phyloP scores from a whole-genome alignment of 2,113 vertebrate species.

The Mormyrus iriodes region DNA sequence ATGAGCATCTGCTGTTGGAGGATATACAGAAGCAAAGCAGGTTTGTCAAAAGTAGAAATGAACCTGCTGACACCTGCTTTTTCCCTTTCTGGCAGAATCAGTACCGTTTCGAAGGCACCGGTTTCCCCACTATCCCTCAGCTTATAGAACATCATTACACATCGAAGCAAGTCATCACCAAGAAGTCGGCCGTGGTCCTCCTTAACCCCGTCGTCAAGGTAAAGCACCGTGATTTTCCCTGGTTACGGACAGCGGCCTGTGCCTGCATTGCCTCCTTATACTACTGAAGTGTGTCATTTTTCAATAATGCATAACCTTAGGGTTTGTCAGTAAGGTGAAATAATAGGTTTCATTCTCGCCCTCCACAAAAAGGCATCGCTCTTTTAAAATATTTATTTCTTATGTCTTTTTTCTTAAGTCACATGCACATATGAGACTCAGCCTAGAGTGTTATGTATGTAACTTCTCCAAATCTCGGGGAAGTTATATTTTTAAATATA shows the following conservation, averaged over 20 bases:
- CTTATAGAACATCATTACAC: slow-evolving; percentile 92
- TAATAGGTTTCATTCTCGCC: not conserved
- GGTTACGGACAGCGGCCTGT: not conserved
- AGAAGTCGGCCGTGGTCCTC: slow-evolving; percentile 91
- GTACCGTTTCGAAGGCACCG: slow-evolving; percentile 93
- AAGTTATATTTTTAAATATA: not conserved
- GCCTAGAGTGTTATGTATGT: not conserved
- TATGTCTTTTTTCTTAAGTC: not conserved
- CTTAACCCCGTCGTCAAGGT: slow-evolving; percentile 89
- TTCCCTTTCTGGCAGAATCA: slow-evolving; percentile 64
- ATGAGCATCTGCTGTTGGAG: not conserved
- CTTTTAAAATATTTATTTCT: not conserved
- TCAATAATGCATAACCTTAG: not conserved
- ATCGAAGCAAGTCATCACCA: slow-evolving; percentile 93
- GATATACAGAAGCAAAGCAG: not conserved
- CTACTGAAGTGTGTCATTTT: not conserved
- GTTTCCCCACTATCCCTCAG: slow-evolving; percentile 90
- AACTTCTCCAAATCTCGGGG: not conserved
- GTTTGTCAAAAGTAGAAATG: not conserved
- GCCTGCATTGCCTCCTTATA: not conserved
- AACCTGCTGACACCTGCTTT: not conserved
- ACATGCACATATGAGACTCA: not conserved
- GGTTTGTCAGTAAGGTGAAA: not conserved
- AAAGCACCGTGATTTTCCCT: slow-evolving; percentile 28
- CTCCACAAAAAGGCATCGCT: not conserved